phyloP scores from a whole-genome alignment of 2,888 invertebrate genomes.

The Drosophila anomalata region DNA sequence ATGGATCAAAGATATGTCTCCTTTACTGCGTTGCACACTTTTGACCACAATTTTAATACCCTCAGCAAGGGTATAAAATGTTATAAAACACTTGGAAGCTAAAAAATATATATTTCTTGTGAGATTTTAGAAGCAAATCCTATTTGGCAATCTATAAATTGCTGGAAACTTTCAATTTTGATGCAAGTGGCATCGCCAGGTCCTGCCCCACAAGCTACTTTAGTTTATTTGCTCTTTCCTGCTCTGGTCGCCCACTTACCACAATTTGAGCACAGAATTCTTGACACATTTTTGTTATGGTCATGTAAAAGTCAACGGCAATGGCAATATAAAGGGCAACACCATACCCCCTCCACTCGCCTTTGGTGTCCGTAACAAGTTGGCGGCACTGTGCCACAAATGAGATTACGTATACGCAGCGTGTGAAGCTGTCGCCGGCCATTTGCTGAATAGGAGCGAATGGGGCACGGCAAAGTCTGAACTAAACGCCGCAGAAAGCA shows the following conservation, averaged over 20 bases:
- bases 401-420: constrained; percentile 74
- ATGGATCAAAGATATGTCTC: no score
- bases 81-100: not conserved
- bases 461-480: constrained; percentile 5
- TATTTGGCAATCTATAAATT: not conserved
- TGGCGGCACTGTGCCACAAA: constrained; percentile 66
- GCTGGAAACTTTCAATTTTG: constrained; percentile 8
- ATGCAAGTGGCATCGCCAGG: constrained; percentile 42
- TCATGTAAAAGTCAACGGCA: constrained; percentile 69
- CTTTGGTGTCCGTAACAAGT: constrained; percentile 57
- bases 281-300: constrained; percentile 64
- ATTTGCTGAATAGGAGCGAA: constrained; percentile 2
- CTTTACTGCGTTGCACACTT: no score
- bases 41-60: no score
- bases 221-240: constrained; percentile 31
- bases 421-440: constrained; percentile 49
- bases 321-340: constrained; percentile 64
- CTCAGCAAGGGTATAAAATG: no score
- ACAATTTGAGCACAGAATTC: constrained; percentile 55
- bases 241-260: not conserved
- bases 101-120: not conserved
- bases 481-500: constrained; percentile 37
- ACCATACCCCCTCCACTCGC: constrained; percentile 5
- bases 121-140: not conserved
- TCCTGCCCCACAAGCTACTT: constrained; percentile 26